Conservation (phyloP, 2,113 vertebrate genomes). For the Nothocercus julius region DNA sequence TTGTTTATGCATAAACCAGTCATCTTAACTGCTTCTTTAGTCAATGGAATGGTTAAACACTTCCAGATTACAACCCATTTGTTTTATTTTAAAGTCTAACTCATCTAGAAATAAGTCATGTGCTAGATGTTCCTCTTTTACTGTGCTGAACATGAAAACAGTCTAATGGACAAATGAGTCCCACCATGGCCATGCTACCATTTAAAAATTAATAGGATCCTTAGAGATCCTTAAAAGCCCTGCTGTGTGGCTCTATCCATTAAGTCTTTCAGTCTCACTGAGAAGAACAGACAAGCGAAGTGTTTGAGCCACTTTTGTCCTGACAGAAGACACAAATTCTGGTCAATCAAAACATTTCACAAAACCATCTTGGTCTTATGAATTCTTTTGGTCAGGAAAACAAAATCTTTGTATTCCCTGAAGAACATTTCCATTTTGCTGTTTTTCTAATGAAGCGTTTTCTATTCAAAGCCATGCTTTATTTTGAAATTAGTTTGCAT, state of each 20-base stretch:
- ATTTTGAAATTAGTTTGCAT: conserved; percentile 11
- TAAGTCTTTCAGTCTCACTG: background rate
- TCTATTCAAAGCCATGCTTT: background rate
- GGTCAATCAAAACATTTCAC: background rate
- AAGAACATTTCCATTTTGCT: background rate
- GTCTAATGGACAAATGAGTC: background rate
- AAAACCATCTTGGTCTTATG: background rate
- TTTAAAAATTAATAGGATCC: background rate
- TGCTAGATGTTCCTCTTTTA: background rate
- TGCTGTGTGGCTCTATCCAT: background rate
- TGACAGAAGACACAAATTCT: background rate
- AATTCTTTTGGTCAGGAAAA: background rate
- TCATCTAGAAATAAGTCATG: background rate
- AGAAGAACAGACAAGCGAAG: background rate
- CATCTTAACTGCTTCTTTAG: background rate
- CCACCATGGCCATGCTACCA: background rate
- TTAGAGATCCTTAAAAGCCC: background rate
- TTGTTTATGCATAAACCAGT: background rate
- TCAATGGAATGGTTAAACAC: background rate
- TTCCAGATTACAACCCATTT: background rate
- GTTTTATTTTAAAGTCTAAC: background rate
- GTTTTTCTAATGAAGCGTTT: background rate
- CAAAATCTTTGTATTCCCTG: background rate
- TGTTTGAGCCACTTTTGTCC: background rate
- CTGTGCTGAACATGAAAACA: background rate